Evolutionary conservation across 2,113 vertebrate species (phyloP), one percentile per base, ranked within the genome.

Genomic region (Hiodon alosoides): DNA sequence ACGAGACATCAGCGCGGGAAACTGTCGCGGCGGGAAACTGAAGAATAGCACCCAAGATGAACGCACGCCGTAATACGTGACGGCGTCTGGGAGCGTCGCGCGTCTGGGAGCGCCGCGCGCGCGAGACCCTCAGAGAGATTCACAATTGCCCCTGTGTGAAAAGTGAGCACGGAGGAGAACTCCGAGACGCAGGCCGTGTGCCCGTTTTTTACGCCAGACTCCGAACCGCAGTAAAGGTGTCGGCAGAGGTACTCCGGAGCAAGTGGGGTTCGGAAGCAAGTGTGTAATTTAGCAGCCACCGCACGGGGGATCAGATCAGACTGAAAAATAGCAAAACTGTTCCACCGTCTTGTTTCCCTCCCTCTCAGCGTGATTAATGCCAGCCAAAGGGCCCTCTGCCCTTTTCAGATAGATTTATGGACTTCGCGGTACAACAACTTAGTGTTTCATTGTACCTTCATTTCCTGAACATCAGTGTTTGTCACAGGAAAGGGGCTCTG

Each of bases 321-420:
- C 47, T 64, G 61, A 74, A 74, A 74, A 74, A 74, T 60, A 50
- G 16, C 76, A 6, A 67, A 6, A 67, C 76, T 77, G 69, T 75
- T 50, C 77, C 81, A 77, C 79, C 70, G 61, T 72, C 55, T 48
- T 62, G 62, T 68, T 50, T 61, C 77, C 79, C 81, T 66, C 57
- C 73, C 74, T 86, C 77, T 81, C 74, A 16, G 52, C 54, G 64
- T 87, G 89, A 92, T 87, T 89, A 87, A 90, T 88, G 85, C 73
- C 77, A 78, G 81, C 85, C 78, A 71, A 81, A 79, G 83, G 79
- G 73, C 81, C 72, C 73, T 62, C 67, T 89, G 86, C 89, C 83
- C 89, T 86, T 81, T 84, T 31, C 71, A 81, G 84, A 88, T 85
- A 81, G 89, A 90, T 90, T 89, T 83, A 92, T 89, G 84, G 86